phyloP scores from a whole-genome alignment of 2,888 invertebrate species.

The Zygothrica quintamaculata region DNA sequence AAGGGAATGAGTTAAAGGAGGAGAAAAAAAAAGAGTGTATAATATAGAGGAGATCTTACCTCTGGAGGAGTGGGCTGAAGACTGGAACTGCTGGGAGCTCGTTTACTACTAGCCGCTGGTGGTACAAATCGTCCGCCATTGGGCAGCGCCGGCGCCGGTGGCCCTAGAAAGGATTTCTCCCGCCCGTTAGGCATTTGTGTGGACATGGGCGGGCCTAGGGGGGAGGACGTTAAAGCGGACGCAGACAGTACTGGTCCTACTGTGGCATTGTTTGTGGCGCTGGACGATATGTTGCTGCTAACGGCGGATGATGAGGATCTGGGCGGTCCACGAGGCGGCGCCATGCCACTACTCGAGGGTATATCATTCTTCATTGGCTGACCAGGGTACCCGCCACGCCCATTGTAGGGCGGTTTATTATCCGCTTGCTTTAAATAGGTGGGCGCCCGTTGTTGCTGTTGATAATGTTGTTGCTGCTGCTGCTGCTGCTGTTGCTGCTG shows the following conservation, averaged over 20 bases:
- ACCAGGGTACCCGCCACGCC: constrained; percentile 87
- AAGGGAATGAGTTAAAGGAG: not conserved
- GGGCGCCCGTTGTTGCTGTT: constrained; percentile 72
- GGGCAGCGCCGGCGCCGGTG: constrained; percentile 66
- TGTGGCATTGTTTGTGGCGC: constrained; percentile 62
- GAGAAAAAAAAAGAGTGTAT: too few relatives aligned
- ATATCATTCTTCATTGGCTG: constrained; percentile 86
- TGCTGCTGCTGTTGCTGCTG: constrained; percentile 64
- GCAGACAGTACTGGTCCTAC: constrained; percentile 35
- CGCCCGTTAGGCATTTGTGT: constrained; percentile 83
- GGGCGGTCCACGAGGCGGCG: constrained; percentile 87
- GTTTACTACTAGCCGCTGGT: constrained; percentile 77
- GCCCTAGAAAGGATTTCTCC: constrained; percentile 78
- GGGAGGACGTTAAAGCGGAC: constrained; percentile 31
- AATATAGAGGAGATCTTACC: too few relatives aligned
- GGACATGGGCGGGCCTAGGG: constrained; percentile 78
- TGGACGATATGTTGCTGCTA: constrained; percentile 59
- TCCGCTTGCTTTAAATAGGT: constrained; percentile 88
- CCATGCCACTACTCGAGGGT: constrained; percentile 87
- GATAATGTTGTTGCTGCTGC: constrained; percentile 72
- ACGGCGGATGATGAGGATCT: constrained; percentile 58
- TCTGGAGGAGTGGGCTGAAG: constrained; percentile 71
- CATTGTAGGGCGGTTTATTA: constrained; percentile 88
- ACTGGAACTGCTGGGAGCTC: constrained; percentile 38
- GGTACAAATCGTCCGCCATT: constrained; percentile 81